phyloP scores from a whole-genome alignment of 2,888 invertebrate genomes.

The Petrophora chlorosata region DNA sequence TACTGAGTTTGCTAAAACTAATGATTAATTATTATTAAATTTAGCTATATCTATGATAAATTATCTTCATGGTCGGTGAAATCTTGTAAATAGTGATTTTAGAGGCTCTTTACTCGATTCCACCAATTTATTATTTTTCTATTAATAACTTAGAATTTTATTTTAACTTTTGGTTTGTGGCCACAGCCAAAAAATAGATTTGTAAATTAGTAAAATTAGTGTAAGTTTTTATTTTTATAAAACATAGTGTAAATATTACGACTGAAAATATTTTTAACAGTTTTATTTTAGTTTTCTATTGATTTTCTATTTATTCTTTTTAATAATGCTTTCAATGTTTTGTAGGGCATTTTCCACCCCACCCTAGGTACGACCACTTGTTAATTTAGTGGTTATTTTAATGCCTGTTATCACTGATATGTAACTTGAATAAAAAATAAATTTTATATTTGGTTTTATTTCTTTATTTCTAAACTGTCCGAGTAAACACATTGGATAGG shows the following conservation, averaged over 20 bases:
- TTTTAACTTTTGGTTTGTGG: constrained; percentile 26
- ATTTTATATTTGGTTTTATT: neutral
- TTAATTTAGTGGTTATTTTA: constrained; percentile 29
- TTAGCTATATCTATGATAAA: too few relatives aligned
- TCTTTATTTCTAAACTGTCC: too few relatives aligned
- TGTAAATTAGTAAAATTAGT: constrained; percentile 4
- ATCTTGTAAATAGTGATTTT: constrained; percentile 73
- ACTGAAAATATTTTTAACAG: constrained; percentile 36
- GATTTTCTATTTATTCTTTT: constrained; percentile 40
- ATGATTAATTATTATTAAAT: too few relatives aligned
- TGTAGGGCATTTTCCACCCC: constrained; percentile 41
- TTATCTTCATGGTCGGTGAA: constrained; percentile 53
- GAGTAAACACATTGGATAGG: too few relatives aligned
- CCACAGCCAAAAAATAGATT: constrained; percentile 26
- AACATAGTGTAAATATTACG: constrained; percentile 37
- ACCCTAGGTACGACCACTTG: constrained; percentile 32
- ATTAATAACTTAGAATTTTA: constrained; percentile 7
- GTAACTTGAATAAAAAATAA: constrained; percentile 28
- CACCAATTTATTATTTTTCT: constrained; percentile 48
- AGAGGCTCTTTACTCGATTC: constrained; percentile 74
- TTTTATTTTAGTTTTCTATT: constrained; percentile 25
- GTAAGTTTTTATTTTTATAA: constrained; percentile 23
- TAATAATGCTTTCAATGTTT: constrained; percentile 25
- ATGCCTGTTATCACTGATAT: constrained; percentile 27
- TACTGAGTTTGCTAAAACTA: too few relatives aligned